These are phyloP conservation scores for Promerops cafer DNA, from an alignment of 2,113 vertebrate species.

Conservation along the genomic window DNA sequence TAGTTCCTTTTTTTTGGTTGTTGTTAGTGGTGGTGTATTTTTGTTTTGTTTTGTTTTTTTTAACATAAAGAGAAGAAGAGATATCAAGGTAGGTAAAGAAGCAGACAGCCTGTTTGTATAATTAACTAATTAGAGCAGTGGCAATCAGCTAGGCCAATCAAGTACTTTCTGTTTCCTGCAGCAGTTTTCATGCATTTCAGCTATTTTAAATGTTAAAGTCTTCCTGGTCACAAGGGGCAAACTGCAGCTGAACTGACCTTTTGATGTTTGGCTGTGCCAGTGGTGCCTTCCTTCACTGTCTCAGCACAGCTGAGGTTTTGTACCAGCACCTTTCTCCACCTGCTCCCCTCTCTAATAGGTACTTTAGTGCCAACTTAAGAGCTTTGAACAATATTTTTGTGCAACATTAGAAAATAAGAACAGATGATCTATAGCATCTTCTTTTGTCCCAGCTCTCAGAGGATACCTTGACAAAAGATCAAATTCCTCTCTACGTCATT, in stretches of 20 bases:
- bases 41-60: not conserved
- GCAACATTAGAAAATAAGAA: not conserved
- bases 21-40: not conserved
- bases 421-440: not conserved
- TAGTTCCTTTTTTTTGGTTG: not conserved
- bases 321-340: not conserved
- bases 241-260: not conserved
- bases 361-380: not conserved
- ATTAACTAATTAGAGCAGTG: not conserved
- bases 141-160: not conserved
- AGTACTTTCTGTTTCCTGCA: not conserved
- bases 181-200: not conserved
- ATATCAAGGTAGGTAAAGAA: not conserved
- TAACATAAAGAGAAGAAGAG: not conserved
- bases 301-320: not conserved
- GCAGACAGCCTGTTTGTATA: not conserved
- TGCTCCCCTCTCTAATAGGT: not conserved
- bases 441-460: not conserved
- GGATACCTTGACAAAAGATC: not conserved
- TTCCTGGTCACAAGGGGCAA: not conserved
- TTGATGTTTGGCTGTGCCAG: not conserved
- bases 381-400: not conserved
- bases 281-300: not conserved
- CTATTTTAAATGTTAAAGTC: not conserved
- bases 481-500: not conserved